A percentile compares a stretch with the other conserved stretches of the same genome.
phyloP scores from a whole-genome alignment of 2,888 invertebrate species.

The Scelioninae gen. 1 region DNA sequence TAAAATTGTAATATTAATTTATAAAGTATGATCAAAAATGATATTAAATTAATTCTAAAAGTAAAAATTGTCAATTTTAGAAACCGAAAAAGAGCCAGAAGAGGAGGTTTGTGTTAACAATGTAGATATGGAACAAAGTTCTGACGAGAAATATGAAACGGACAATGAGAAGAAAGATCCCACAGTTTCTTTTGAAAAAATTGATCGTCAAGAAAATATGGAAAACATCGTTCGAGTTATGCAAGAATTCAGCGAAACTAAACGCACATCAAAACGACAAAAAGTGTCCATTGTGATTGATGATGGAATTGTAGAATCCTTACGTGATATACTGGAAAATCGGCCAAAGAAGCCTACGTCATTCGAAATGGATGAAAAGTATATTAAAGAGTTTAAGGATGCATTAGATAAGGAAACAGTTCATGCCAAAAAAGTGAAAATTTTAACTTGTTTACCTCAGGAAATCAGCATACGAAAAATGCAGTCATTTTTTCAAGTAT shows the following conservation, averaged over 20 bases:
- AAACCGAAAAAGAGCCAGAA: slow-evolving; percentile 1
- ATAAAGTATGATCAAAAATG: not conserved
- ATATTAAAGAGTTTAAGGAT: slow-evolving; percentile 10
- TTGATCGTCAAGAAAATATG: slow-evolving; percentile 20
- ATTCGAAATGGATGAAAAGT: slow-evolving; percentile 21
- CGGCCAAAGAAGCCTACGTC: slow-evolving; percentile 9
- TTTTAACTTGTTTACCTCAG: slow-evolving; percentile 16
- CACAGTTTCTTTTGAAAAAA: slow-evolving; percentile 13
- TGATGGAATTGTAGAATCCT: slow-evolving; percentile 13
- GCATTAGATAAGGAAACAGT: slow-evolving; percentile 20
- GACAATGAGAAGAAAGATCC: slow-evolving; percentile 17
- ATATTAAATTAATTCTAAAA: not conserved
- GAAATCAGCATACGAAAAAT: slow-evolving; percentile 36
- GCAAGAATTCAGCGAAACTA: not conserved
- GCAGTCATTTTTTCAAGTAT: slow-evolving; percentile 20
- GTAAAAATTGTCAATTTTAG: not conserved
- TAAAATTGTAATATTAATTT: not conserved
- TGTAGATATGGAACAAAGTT: slow-evolving; percentile 3
- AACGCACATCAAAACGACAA: not conserved
- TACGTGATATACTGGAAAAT: slow-evolving; percentile 20
- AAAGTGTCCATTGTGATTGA: not conserved
- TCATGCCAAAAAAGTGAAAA: slow-evolving; percentile 38
- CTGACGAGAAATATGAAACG: slow-evolving; percentile 3
- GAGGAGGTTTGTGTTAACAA: not conserved
- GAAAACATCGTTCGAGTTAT: slow-evolving; percentile 3